These are phyloP conservation scores for Pimpla rufipes DNA, from an alignment of 2,888 invertebrate genomes.

Conservation along the genomic window DNA sequence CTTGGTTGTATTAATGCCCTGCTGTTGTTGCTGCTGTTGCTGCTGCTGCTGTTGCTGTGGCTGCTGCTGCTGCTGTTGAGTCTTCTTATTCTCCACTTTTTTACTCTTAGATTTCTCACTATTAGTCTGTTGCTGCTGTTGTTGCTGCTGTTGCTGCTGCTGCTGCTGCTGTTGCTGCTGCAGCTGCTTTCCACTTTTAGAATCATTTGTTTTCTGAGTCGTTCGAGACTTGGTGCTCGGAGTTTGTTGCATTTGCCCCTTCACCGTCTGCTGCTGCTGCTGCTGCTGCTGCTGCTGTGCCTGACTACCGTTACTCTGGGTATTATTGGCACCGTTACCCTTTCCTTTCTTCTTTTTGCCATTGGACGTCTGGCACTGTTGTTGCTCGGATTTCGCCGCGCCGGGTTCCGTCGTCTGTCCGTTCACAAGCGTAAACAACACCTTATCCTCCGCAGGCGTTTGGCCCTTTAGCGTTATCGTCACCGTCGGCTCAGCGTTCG, in stretches of 20 bases:
- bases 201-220: constrained; percentile 66
- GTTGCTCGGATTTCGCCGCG: constrained; percentile 73
- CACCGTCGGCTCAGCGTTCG: constrained; percentile 90
- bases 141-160: constrained; percentile 47
- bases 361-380: constrained; percentile 74
- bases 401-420: constrained; percentile 85
- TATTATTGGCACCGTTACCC: constrained; percentile 70
- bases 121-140: constrained; percentile 46
- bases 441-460: constrained; percentile 91
- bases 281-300: constrained; percentile 73
- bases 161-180: constrained; percentile 53
- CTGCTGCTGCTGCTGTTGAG: constrained; percentile 9
- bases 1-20: constrained; percentile 74
- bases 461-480: constrained; percentile 92
- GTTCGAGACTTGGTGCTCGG: constrained; percentile 63
- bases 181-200: constrained; percentile 77
- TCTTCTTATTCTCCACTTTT: constrained; percentile 72
- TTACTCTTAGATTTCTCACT: constrained; percentile 77
- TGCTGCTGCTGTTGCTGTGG: constrained; percentile 1
- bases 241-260: constrained; percentile 71
- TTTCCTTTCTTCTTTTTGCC: constrained; percentile 83
- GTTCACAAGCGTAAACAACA: constrained; percentile 90
- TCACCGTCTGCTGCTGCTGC: constrained; percentile 70
- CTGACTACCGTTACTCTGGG: constrained; percentile 70
- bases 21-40: constrained; percentile 75